Percentiles rank a stretch among this genome's conserved stretches.
Conservation (phyloP, 2,888 invertebrate genomes). For the Drosophila mulleri region DNA sequence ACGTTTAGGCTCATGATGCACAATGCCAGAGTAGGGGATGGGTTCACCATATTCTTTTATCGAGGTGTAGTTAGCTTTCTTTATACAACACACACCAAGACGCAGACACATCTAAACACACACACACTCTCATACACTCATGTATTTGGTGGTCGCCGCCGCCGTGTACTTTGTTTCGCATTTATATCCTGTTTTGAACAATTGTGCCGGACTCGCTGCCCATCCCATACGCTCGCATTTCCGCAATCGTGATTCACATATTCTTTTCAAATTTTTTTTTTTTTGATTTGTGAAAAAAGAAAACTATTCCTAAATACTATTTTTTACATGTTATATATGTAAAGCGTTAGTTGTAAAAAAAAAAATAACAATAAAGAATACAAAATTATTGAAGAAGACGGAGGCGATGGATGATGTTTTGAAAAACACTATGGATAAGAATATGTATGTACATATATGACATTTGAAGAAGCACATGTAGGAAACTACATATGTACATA, state of each 20-base stretch:
- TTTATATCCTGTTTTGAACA: conserved; percentile 55
- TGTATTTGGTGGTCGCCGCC: conserved; percentile 6
- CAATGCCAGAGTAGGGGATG: conserved; percentile 19
- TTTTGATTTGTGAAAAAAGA: conserved; percentile 9
- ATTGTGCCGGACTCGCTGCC: conserved; percentile 8
- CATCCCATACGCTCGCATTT: conserved; percentile 26
- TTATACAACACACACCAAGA: conserved; percentile 1
- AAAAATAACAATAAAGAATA: conserved; percentile 51
- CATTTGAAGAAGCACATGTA: too few species aligned
- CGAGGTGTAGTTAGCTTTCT: conserved; percentile 37
- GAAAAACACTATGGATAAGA: too few species aligned
- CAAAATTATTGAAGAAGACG: conserved; percentile 46
- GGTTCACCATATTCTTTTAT: conserved; percentile 46
- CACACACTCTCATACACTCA: background rate
- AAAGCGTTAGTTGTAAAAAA: conserved; percentile 80
- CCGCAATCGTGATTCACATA: conserved; percentile 49
- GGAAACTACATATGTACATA: too few species aligned
- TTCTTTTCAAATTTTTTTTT: conserved; percentile 45
- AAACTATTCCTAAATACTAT: conserved; percentile 77
- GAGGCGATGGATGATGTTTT: too few species aligned
- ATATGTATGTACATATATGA: too few species aligned
- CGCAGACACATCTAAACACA: conserved; percentile 11
- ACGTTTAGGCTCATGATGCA: conserved; percentile 56
- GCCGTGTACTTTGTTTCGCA: conserved; percentile 56
- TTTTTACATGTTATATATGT: conserved; percentile 85